phyloP scores from a whole-genome alignment of 2,888 invertebrate species.

The Liposcelis brunnea region DNA sequence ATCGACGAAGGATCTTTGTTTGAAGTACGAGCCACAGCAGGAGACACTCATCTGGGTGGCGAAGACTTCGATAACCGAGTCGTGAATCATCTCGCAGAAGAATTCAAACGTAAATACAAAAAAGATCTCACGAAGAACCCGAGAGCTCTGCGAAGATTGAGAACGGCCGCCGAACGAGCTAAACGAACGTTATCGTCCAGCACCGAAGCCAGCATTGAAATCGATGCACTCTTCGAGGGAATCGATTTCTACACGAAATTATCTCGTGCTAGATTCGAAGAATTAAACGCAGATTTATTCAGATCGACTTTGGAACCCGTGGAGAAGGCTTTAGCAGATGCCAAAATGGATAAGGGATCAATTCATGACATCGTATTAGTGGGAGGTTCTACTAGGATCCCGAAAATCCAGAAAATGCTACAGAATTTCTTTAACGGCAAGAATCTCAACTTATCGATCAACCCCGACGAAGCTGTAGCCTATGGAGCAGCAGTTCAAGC shows the following conservation, averaged over 20 bases:
- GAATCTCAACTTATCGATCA: conserved; percentile 52
- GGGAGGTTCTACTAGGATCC: conserved; percentile 83
- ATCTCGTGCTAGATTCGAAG: conserved; percentile 74
- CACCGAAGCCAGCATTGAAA: conserved; percentile 66
- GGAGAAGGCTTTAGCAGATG: conserved; percentile 63
- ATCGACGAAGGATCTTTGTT: conserved; percentile 75
- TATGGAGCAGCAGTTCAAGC: conserved; percentile 62
- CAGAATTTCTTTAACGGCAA: conserved; percentile 38
- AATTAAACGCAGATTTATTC: conserved; percentile 74
- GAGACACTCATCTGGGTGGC: conserved; percentile 64
- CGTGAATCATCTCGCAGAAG: conserved; percentile 59
- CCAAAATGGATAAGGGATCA: conserved; percentile 64
- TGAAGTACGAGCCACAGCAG: conserved; percentile 63
- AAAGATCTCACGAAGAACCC: conserved; percentile 45
- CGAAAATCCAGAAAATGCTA: conserved; percentile 75
- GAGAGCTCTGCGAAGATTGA: conserved; percentile 59
- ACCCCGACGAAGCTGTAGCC: conserved; percentile 67
- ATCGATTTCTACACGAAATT: conserved; percentile 80
- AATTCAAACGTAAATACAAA: conserved; percentile 58
- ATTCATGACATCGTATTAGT: conserved; percentile 72
- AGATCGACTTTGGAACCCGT: conserved; percentile 63
- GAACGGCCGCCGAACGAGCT: conserved; percentile 71
- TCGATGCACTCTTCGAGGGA: conserved; percentile 77
- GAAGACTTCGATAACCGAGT: conserved; percentile 67
- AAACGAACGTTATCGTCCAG: conserved; percentile 61